Percentiles rank a stretch among this genome's conserved stretches.
Evolutionary conservation across 2,888 invertebrate genomes (phyloP).

Genomic region (Nezara viridula): DNA sequence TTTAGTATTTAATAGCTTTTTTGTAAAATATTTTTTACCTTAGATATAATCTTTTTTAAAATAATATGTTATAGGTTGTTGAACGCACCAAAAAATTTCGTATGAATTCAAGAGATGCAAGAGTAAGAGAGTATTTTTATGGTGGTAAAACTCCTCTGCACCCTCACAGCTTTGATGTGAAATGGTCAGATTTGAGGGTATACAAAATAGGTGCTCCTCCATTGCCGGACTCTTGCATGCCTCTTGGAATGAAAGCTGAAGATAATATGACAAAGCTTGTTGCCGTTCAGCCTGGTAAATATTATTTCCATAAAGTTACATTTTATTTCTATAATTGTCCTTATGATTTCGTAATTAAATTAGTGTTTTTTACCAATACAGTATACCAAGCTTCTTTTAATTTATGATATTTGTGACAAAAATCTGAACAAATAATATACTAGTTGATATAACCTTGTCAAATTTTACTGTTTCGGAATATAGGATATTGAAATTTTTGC

Average conservation of each 20-base stretch:
- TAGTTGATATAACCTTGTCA: too few species aligned
- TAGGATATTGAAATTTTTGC: too few species aligned
- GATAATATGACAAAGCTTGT: conserved; percentile 94
- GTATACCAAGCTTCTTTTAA: background rate
- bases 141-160: conserved; percentile 85
- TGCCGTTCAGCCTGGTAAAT: conserved; percentile 78
- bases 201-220: conserved; percentile 95
- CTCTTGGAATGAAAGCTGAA: conserved; percentile 93
- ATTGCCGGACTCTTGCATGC: conserved; percentile 95
- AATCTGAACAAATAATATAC: too few species aligned
- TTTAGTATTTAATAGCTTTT: background rate
- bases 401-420: background rate
- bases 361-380: background rate
- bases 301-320: background rate
- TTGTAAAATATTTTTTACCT: background rate
- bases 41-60: background rate
- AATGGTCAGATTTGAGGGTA: conserved; percentile 89
- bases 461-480: too few species aligned
- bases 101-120: conserved; percentile 81
- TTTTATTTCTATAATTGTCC: background rate
- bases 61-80: conserved; percentile 77
- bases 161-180: conserved; percentile 95
- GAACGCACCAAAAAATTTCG: conserved; percentile 83
- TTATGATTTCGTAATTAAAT: background rate
- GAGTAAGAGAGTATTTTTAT: conserved; percentile 96